Base-by-base conservation (phyloP, 2,797 vertebrate genomes). In the Enteromius radiatus region DNA sequence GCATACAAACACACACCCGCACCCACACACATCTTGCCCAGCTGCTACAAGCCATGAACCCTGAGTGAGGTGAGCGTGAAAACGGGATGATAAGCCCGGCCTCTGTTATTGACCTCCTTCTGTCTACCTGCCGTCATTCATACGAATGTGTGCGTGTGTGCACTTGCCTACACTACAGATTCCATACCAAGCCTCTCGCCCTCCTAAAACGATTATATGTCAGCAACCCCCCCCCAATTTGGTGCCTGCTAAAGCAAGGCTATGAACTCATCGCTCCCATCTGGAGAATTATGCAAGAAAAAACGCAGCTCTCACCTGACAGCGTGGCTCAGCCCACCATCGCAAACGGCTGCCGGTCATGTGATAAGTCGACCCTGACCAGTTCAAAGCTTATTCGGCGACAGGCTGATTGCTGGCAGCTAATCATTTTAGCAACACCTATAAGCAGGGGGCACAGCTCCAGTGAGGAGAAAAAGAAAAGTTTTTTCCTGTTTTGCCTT, bases 171-270 rank as follows among this genome's bases (percentile, higher is more conserved):
- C 49, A 87, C 81, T 91, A 86, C 80, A 80, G 84, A 80, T 87
- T 89, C 89, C 87, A 84, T 90, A 86, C 87, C 86, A 82, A 92
- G 87, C 82, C 77, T 65, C 82, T 89, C 88, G 64, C 88, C 86
- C 81, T 87, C 90, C 90, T 92, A 91, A 94, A 95, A 93, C 87
- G 93, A 94, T 94, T 94, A 94, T 92, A 92, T 94, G 93, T 94
- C 93, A 94, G 92, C 92, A 93, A 90, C 79, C 86, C 91, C 84
- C 85, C 69, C 75, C 89, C 91, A 91, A 92, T 93, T 93, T 92
- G 90, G 90, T 92, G 93, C 87, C 91, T 88, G 91, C 89, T 92
- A 92, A 92, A 93, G 90, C 91, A 89, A 89, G 88, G 83, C 74
- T 89, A 89, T 95, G 91, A 95, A 94, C 94, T 94, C 93, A 93